Evolutionary conservation across 1,140 invertebrate genomes (phyloP).

Genomic region (Globodera rostochiensis): DNA sequence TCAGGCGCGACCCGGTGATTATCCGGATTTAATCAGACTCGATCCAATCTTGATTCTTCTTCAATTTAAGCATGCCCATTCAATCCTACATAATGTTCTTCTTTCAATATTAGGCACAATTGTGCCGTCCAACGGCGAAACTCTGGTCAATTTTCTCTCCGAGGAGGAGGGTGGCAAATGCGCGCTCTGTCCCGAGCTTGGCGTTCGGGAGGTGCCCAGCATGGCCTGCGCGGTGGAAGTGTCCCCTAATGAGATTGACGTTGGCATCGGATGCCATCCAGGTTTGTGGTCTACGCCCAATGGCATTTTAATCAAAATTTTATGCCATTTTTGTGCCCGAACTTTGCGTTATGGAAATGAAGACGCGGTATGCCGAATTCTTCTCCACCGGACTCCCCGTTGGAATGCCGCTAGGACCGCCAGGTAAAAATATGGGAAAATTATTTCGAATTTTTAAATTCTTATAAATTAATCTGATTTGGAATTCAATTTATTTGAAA

Average conservation of each 20-base stretch:
- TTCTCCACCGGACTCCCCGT: conserved; percentile 1
- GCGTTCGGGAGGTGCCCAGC: conserved; percentile 37
- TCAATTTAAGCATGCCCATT: too few species aligned
- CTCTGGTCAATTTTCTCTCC: conserved; percentile 48
- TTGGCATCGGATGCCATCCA: conserved; percentile 56
- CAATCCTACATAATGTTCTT: neutral
- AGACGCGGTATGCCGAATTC: conserved; percentile 47
- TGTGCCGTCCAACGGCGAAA: conserved; percentile 51
- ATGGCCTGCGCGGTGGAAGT: conserved; percentile 53
- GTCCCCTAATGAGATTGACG: conserved; percentile 32
- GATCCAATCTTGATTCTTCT: too few species aligned
- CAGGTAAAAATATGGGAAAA: neutral
- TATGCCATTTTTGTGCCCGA: conserved; percentile 43
- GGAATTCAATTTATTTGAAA: too few species aligned
- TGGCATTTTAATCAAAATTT: conserved; percentile 18
- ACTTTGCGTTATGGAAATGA: conserved; percentile 46
- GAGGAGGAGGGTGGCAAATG: conserved; percentile 50
- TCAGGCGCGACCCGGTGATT: too few species aligned
- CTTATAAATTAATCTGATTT: too few species aligned
- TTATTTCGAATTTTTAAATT: too few species aligned
- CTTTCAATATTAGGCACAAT: conserved; percentile 43
- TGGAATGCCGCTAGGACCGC: neutral
- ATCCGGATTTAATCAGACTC: too few species aligned
- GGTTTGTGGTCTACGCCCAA: conserved; percentile 21
- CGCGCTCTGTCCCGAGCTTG: conserved; percentile 47